Conservation (phyloP, 2,888 invertebrate species). For the Tachina fera region DNA sequence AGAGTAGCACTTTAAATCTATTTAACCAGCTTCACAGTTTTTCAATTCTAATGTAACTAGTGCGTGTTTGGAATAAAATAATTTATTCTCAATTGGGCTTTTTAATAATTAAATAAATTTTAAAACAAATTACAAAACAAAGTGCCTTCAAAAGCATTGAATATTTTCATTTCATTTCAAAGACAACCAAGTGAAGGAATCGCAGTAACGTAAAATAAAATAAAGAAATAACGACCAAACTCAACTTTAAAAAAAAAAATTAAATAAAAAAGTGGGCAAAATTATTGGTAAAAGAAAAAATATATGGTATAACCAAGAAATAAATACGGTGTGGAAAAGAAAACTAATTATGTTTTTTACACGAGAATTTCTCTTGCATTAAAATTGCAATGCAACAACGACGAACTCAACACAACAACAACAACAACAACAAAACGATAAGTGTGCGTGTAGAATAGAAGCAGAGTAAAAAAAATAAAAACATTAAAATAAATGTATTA, state of each 20-base stretch:
- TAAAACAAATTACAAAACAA: constrained; percentile 7
- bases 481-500: constrained; percentile 14
- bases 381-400: constrained; percentile 64
- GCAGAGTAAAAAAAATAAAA: constrained; percentile 16
- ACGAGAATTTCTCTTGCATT: constrained; percentile 68
- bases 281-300: constrained; percentile 6
- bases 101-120: constrained; percentile 5
- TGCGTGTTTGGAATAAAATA: constrained; percentile 15
- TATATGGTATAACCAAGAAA: not conserved
- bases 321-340: constrained; percentile 45
- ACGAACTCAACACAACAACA: constrained; percentile 57
- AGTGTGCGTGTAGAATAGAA: constrained; percentile 65
- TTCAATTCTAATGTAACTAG: constrained; percentile 20
- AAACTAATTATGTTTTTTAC: constrained; percentile 65
- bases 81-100: constrained; percentile 17
- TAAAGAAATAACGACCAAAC: not conserved
- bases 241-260: not conserved
- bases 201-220: not conserved
- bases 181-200: not conserved
- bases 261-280: constrained; percentile 53
- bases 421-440: constrained; percentile 62
- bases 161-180: not conserved
- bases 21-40: not conserved
- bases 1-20: constrained; percentile 3
- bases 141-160: constrained; percentile 37